phyloP scores from a whole-genome alignment of 2,113 vertebrate species.

The Corvus hawaiiensis region DNA sequence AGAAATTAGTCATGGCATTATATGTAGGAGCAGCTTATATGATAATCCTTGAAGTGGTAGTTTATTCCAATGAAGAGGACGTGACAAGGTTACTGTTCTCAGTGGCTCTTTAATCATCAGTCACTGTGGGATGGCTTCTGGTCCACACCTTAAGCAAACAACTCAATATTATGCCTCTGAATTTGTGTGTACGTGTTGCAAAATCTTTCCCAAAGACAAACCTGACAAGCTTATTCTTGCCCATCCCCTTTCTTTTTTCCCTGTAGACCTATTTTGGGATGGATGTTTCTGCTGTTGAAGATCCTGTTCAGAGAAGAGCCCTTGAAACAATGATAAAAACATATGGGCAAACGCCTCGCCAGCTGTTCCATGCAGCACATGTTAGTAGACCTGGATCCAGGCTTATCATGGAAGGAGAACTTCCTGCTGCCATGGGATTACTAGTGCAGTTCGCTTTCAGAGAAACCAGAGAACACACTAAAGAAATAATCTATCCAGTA shows the following conservation, averaged over 20 bases:
- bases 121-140: background rate
- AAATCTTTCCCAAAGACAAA: background rate
- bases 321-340: constrained; percentile 99
- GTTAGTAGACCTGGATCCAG: constrained; percentile 80
- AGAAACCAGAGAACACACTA: constrained; percentile 85
- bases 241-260: background rate
- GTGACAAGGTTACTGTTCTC: background rate
- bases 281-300: constrained; percentile 97
- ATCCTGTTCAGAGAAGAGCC: constrained; percentile 94
- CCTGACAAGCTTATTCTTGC: background rate
- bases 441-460: constrained; percentile 96
- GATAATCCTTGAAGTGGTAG: background rate
- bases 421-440: constrained; percentile 92
- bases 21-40: background rate
- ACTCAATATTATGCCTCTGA: background rate
- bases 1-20: background rate
- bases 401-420: constrained; percentile 89
- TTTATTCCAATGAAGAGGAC: background rate
- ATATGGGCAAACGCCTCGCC: constrained; percentile 93
- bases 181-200: background rate
- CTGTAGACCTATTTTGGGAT: constrained; percentile 96
- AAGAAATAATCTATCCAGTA: constrained; percentile 88
- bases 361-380: constrained; percentile 88
- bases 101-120: background rate
- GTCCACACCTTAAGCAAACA: background rate